A percentile compares a stretch with the other conserved stretches of the same genome.
Conservation (phyloP, 92 coral and sea anemone genomes). For the Parazoanthus darwini region DNA sequence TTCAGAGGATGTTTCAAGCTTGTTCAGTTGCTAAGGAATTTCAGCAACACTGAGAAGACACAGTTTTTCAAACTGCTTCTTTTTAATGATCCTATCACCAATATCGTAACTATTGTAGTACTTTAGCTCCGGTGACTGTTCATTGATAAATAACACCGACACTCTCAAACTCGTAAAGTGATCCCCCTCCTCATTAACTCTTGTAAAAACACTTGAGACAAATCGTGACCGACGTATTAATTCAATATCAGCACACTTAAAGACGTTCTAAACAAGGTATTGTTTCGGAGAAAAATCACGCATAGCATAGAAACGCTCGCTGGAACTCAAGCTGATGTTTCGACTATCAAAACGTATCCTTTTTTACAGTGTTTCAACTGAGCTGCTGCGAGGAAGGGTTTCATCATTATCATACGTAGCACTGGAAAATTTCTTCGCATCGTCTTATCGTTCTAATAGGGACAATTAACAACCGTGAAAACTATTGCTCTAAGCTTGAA, state of each 20-base stretch:
- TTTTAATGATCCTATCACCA: background rate
- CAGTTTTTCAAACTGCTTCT: background rate
- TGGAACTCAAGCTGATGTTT: background rate
- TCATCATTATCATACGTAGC: background rate
- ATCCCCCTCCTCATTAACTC: background rate
- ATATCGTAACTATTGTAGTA: background rate
- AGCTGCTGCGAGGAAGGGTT: background rate
- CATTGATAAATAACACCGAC: background rate
- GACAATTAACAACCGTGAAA: constrained; percentile 11
- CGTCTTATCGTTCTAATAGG: constrained; percentile 27
- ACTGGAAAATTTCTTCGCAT: background rate
- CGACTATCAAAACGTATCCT: background rate
- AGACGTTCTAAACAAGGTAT: background rate
- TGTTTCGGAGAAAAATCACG: background rate
- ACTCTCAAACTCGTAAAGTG: background rate
- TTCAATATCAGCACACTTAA: background rate
- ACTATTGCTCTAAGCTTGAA: background rate
- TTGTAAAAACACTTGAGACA: constrained; percentile 13
- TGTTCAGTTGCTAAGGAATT: background rate
- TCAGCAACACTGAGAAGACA: background rate
- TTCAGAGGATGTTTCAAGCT: background rate
- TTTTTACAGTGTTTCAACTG: background rate
- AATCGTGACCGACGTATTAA: constrained; percentile 13
- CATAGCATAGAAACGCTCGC: background rate
- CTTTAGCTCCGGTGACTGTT: background rate